Base-by-base conservation (phyloP, 2,888 invertebrate genomes). In the Apotomis capreana region DNA sequence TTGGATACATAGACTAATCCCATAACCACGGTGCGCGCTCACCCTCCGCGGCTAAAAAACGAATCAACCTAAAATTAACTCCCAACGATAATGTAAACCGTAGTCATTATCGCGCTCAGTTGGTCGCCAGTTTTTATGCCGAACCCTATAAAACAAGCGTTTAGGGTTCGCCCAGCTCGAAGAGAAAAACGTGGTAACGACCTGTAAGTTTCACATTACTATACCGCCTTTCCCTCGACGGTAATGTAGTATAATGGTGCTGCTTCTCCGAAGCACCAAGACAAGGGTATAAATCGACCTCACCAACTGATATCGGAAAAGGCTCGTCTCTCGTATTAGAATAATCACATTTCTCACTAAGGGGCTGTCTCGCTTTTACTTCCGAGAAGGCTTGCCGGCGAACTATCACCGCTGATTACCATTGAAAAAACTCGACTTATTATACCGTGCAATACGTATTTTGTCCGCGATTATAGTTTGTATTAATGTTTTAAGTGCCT, bases 261-360 rank as follows among this genome's bases (percentile, higher is more conserved):
- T 54, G 58, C 58, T 72, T 72, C 68, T 63, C 49, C 63, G 72
- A 72, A 72, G 52, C 52, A 54, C 12, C 15, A 58, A 68, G 52
- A 55, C 60, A 68, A 51, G 60, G 49, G 60, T 44, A 63, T 69
- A 69, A 69, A 69, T 70, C 54, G 46, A 60, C 46, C 85, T 84
- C 82, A 83, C 81, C 82, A 85, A 83, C 83, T 81, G 78, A 80
- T 83, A 87, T 89, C 88, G 87, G 87, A 86, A 87, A 88, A 84
- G 84, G 83, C 84, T 81, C 84, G 84, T 91, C 89, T 89, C 87
- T 84, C 89, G 89, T 90, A 89, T 92, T 91, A 91, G 89, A 86
- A 87, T 92, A 91, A 92, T 92, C 88, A 87, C 86, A 84, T 89
- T 92, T 91, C 91, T 87, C 85, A 88, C 90, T 88, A 90, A 87